A percentile compares a stretch with the other conserved stretches of the same genome.
Conservation (phyloP, 2,797 vertebrate genomes). For the Phrynocephalus forsythii region DNA sequence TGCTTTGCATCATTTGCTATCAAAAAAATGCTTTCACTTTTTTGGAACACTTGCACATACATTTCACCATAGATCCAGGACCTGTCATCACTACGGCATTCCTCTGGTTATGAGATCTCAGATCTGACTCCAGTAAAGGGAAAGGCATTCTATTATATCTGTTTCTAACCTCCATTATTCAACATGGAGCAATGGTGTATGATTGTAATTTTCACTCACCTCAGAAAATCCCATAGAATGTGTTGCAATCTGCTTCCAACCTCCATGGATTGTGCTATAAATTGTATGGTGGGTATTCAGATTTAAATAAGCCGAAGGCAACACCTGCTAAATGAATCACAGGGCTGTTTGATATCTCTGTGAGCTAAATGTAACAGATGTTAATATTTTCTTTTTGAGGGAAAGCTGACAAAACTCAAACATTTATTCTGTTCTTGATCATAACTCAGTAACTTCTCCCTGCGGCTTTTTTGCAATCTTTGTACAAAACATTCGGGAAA, state of each 20-base stretch:
- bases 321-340: constrained; percentile 18
- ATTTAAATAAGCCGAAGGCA: constrained; percentile 4
- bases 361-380: constrained; percentile 26
- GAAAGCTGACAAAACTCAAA: constrained; percentile 4
- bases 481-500: not conserved
- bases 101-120: not conserved
- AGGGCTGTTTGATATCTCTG: constrained; percentile 14
- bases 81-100: not conserved
- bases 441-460: not conserved
- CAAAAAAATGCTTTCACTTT: not conserved
- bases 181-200: not conserved
- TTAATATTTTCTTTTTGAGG: constrained; percentile 2
- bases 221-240: not conserved
- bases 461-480: not conserved
- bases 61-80: not conserved
- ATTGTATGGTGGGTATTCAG: not conserved
- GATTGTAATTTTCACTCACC: not conserved
- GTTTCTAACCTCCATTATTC: not conserved
- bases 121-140: not conserved
- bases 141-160: not conserved
- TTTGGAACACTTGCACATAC: not conserved
- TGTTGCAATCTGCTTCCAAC: too few relatives aligned
- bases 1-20: not conserved
- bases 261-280: not conserved
- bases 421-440: constrained; percentile 22